Conservation (phyloP, 1,140 invertebrate genomes). For the Zaprionus capensis region DNA sequence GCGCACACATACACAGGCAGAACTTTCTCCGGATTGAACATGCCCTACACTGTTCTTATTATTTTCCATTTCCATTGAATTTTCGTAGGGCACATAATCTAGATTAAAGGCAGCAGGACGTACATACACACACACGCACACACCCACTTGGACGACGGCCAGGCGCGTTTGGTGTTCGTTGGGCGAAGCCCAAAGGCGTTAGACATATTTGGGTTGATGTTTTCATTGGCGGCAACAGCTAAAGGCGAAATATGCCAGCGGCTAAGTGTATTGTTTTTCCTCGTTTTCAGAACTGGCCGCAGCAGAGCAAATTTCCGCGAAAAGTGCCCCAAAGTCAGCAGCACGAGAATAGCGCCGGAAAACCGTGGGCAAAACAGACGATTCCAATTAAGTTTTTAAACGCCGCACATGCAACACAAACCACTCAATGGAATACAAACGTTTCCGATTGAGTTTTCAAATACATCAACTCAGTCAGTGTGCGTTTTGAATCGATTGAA, state of each 20-base stretch:
- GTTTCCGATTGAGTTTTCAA: constrained; percentile 8
- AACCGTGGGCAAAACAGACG: not conserved
- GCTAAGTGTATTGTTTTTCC: constrained; percentile 50
- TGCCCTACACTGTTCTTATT: constrained; percentile 54
- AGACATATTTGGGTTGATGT: constrained; percentile 64
- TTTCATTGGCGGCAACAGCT: constrained; percentile 54
- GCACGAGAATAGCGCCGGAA: constrained; percentile 7
- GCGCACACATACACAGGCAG: not conserved
- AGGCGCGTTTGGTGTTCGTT: constrained; percentile 6
- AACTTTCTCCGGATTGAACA: constrained; percentile 48
- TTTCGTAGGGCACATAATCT: constrained; percentile 59
- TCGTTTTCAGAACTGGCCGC: not conserved
- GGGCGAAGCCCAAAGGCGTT: constrained; percentile 45
- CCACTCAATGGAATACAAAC: not conserved
- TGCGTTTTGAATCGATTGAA: too few species aligned
- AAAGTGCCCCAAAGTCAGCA: constrained; percentile 3
- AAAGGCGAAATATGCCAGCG: constrained; percentile 23
- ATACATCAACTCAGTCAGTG: not conserved
- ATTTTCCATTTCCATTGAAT: constrained; percentile 60
- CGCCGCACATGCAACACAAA: not conserved
- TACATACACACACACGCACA: constrained; percentile 29
- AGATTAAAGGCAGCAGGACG: constrained; percentile 52
- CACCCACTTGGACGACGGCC: constrained; percentile 24
- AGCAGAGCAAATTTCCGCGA: constrained; percentile 29
- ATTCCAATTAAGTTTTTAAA: constrained; percentile 7